Evolutionary conservation across 2,888 invertebrate genomes (phyloP).

Genomic region (Platynereis dumerilii): DNA sequence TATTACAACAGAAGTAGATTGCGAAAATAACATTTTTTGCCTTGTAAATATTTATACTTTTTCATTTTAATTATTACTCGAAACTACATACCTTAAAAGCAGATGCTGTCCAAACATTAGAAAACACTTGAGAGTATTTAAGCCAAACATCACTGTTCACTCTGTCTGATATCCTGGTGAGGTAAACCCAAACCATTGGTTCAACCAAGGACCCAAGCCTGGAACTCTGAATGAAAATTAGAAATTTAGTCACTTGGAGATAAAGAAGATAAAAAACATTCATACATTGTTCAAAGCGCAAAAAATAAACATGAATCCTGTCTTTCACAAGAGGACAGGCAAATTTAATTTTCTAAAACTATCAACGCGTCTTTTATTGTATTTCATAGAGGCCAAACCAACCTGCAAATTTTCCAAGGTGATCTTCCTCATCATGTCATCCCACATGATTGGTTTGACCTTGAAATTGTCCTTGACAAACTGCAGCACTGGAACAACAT

Average conservation of each 20-base stretch:
- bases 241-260: too few relatives aligned
- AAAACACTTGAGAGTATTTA: constrained; percentile 72
- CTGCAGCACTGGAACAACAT: constrained; percentile 61
- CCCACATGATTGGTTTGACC: constrained; percentile 76
- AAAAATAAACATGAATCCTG: too few relatives aligned
- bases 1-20: too few relatives aligned
- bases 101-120: constrained; percentile 78
- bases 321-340: too few relatives aligned
- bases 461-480: constrained; percentile 70
- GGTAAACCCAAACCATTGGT: constrained; percentile 82
- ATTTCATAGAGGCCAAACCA: background rate
- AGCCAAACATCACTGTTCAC: constrained; percentile 63
- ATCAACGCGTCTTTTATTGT: too few relatives aligned
- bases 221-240: constrained; percentile 7
- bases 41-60: too few relatives aligned
- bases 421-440: constrained; percentile 75
- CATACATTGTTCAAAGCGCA: too few relatives aligned
- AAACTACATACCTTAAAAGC: constrained; percentile 73
- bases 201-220: constrained; percentile 67
- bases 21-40: too few relatives aligned
- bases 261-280: too few relatives aligned
- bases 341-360: too few relatives aligned
- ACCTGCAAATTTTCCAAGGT: constrained; percentile 36
- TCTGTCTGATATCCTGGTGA: constrained; percentile 38
- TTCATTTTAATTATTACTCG: too few relatives aligned